phyloP scores from a whole-genome alignment of 2,888 invertebrate species.

The Nezara viridula region DNA sequence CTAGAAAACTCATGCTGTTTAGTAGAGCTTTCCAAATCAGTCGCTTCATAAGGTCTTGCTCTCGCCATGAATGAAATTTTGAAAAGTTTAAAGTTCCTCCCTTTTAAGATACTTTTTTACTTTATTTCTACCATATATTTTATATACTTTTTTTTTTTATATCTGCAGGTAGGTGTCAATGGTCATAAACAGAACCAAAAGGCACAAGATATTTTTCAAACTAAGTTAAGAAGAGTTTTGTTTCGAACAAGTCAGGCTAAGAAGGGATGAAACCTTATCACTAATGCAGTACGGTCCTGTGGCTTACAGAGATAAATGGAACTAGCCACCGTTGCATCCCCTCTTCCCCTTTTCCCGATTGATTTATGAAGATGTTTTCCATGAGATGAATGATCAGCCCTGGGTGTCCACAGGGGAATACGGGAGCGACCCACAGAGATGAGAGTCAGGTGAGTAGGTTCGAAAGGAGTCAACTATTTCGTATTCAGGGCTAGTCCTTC shows the following conservation, averaged over 20 bases:
- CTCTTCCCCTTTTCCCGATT: background rate
- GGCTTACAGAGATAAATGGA: constrained; percentile 26
- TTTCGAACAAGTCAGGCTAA: background rate
- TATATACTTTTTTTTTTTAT: background rate
- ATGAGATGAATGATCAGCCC: background rate
- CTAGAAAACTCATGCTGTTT: too few relatives aligned
- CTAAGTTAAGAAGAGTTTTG: background rate
- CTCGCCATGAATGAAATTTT: too few relatives aligned
- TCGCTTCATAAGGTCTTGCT: too few relatives aligned
- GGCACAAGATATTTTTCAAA: background rate
- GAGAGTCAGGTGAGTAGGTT: constrained; percentile 5
- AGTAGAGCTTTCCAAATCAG: too few relatives aligned
- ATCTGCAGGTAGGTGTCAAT: background rate
- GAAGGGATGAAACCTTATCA: background rate
- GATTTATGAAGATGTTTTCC: constrained; percentile 51
- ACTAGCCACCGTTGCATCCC: background rate
- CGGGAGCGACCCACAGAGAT: background rate
- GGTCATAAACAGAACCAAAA: background rate
- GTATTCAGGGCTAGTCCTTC: background rate
- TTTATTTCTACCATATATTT: too few relatives aligned
- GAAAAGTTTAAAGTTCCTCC: too few relatives aligned
- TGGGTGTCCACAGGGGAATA: background rate
- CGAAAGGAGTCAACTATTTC: background rate
- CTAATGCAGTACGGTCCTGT: background rate
- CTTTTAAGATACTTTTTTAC: too few relatives aligned